Evolutionary conservation across 2,113 vertebrate genomes (phyloP).

Genomic region (Eurypyga helias): DNA sequence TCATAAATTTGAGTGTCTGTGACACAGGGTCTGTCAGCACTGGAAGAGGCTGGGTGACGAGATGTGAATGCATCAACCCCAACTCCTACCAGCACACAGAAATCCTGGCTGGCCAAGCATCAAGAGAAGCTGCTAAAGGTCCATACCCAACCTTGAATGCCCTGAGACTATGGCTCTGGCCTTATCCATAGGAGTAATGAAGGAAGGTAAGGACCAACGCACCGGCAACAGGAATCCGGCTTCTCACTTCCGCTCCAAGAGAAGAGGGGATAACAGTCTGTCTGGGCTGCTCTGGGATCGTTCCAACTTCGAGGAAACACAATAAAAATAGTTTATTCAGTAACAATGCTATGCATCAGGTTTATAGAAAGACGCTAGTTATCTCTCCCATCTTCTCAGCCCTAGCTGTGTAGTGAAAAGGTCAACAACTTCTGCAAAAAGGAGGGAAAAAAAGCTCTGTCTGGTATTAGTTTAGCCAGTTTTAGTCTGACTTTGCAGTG

Average conservation of each 20-base stretch:
- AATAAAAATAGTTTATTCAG: neutral
- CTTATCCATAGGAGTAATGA: neutral
- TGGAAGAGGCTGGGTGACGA: rapidly evolving
- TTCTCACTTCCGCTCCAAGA: constrained; percentile 74
- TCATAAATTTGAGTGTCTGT: neutral
- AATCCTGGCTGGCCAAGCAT: neutral
- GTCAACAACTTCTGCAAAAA: neutral
- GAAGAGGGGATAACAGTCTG: constrained; percentile 75
- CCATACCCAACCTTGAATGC: neutral
- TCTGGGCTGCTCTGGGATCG: constrained; percentile 81
- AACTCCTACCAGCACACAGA: neutral
- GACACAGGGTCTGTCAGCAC: neutral
- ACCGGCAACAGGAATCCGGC: constrained; percentile 71
- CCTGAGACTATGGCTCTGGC: neutral
- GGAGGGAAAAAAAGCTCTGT: neutral
- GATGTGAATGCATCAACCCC: neutral
- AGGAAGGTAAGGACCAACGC: neutral
- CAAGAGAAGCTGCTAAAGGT: neutral
- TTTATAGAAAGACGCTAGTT: neutral
- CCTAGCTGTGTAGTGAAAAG: neutral
- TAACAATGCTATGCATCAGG: neutral
- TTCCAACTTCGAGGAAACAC: constrained; percentile 78
- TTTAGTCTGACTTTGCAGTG: neutral
- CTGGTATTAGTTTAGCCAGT: neutral
- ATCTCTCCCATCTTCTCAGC: neutral